phyloP scores from a whole-genome alignment of 2,113 vertebrate genomes.

The Xenopus borealis region DNA sequence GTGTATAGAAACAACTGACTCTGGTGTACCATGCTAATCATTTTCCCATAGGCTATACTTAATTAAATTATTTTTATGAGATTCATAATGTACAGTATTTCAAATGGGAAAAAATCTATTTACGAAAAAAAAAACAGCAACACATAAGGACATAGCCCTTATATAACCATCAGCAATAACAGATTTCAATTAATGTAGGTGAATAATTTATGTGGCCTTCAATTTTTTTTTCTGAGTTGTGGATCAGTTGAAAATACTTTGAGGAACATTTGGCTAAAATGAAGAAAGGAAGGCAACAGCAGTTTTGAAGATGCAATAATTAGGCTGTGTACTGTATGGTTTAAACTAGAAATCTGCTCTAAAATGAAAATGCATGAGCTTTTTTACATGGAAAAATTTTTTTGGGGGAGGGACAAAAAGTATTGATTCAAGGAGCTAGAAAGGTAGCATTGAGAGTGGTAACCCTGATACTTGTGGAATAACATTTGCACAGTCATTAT shows the following conservation, averaged over 20 bases:
- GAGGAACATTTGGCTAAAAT: constrained; percentile 1
- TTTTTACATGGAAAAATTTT: not conserved
- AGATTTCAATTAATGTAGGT: constrained; percentile 10
- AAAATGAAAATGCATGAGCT: no score
- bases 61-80: no score
- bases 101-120: not conserved
- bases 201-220: constrained; percentile 1
- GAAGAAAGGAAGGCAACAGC: not conserved
- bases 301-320: not conserved
- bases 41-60: not conserved
- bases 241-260: not conserved
- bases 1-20: not conserved
- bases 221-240: not conserved
- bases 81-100: no score
- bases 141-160: constrained; percentile 6
- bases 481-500: no score
- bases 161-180: not conserved
- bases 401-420: not conserved
- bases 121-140: not conserved
- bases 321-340: not conserved
- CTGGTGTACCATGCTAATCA: not conserved
- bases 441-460: not conserved
- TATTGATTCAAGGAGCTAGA: not conserved
- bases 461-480: no score
- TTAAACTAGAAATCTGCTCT: not conserved